Conservation (phyloP, 2,888 invertebrate genomes). For the Trachelus tabidus region DNA sequence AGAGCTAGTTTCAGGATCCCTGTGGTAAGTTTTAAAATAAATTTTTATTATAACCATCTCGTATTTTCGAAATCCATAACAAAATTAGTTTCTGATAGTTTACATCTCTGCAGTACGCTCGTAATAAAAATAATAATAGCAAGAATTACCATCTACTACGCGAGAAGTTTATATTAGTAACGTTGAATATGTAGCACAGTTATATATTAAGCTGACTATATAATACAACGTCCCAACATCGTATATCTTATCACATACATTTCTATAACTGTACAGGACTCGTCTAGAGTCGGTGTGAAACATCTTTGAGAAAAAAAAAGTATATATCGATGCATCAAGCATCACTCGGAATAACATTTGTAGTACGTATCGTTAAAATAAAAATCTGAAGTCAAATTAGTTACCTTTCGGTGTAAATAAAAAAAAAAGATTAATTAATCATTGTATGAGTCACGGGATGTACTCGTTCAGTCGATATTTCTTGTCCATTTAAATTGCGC, state of each 20-base stretch:
- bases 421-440: constrained; percentile 23
- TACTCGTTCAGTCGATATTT: constrained; percentile 44
- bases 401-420: constrained; percentile 2
- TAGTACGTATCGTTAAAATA: not conserved
- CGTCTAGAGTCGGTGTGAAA: not conserved
- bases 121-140: not conserved
- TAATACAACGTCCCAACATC: constrained; percentile 17
- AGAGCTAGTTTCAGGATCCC: not conserved
- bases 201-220: constrained; percentile 13
- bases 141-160: not conserved
- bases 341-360: not conserved
- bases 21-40: constrained; percentile 3
- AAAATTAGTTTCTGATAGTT: not conserved
- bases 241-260: constrained; percentile 19
- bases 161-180: constrained; percentile 9
- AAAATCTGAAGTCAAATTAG: not conserved
- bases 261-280: not conserved
- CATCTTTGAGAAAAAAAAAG: not conserved
- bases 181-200: constrained; percentile 7
- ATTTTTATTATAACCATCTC: constrained; percentile 2
- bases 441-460: constrained; percentile 6
- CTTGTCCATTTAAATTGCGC: constrained; percentile 57
- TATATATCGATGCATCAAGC: not conserved
- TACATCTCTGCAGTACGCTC: not conserved
- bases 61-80: not conserved